Evolutionary conservation across 2,797 vertebrate species (phyloP), one percentile per base, ranked within the genome.

Genomic region (Calcarius lapponicus): DNA sequence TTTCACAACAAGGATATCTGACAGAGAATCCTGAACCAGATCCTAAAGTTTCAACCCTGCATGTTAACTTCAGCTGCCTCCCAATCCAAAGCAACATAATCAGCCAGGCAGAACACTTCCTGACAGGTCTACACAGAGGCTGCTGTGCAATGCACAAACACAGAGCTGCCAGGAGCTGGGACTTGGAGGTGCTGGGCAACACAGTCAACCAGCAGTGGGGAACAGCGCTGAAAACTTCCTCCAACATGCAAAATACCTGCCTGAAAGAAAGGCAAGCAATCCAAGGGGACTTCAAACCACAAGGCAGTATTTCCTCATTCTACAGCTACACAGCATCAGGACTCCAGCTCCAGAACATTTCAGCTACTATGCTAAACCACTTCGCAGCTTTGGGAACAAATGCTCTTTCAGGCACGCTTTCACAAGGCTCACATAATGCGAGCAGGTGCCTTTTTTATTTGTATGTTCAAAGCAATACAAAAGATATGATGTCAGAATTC

Each of bases 361-460:
- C 38, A 85, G 61, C 29, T 50, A 16, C 34, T 2, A 0, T 19
- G 50, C 43, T 51, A 26, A 86, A 69, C 15, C 61, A 6, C 62
- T 58, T 32, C 28, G 62, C 54, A 80, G 17, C 42, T 57, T n/a
- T 11, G 0, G 5, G 54, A 79, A 88, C 10, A 6, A 31, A 42
- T 1, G 1, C n/a, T 76, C 58, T 47, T 81, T 50, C 58, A 86
- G 66, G 20, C 24, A 58, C 1, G 6, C 31, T 80, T 64, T 45
- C 54, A 45, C 36, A 32, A 84, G 50, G 53, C 43, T 75, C 61
- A 51, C 73, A 83, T 45, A 72, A 64, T 15, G 17, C 0, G 0
- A 91, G 36, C 66, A 72, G 25, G 42, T 79, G 57, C 24, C 45
- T 62, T 91, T 75, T 84, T 93, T 31, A n/a, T 72, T 60, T 75